Percentiles rank a stretch among this genome's conserved stretches.
Conservation (phyloP, 2,888 invertebrate genomes). For the Spisula subtruncata region DNA sequence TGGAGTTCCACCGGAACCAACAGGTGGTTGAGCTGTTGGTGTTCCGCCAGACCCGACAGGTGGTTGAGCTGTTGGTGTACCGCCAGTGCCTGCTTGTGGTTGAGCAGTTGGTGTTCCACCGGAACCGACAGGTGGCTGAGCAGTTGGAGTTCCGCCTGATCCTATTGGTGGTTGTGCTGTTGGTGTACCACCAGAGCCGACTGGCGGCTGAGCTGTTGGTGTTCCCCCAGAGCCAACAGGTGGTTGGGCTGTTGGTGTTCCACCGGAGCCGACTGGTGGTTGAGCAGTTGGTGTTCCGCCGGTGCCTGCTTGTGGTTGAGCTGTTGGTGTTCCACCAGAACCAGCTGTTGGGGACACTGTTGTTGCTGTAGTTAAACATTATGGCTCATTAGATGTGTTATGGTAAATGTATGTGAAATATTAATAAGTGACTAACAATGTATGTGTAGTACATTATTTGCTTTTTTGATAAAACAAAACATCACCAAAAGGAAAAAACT, state of each 20-base stretch:
- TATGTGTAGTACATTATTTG: no score
- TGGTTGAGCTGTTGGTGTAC: slow-evolving; percentile 31
- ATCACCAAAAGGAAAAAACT: no score
- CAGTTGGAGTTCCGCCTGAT: neutral
- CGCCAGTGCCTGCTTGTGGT: neutral
- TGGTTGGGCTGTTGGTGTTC: slow-evolving; percentile 28
- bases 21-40: slow-evolving; percentile 60
- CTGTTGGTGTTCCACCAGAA: slow-evolving; percentile 57
- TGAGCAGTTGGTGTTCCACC: slow-evolving; percentile 16
- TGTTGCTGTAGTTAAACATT: no score
- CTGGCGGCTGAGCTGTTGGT: slow-evolving; percentile 57
- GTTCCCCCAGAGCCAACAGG: neutral
- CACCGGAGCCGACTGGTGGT: slow-evolving; percentile 41
- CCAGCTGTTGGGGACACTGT: slow-evolving; percentile 40
- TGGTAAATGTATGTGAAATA: no score
- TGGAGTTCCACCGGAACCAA: slow-evolving; percentile 47
- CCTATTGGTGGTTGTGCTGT: slow-evolving; percentile 31
- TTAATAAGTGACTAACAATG: no score
- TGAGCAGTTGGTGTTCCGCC: slow-evolving; percentile 53
- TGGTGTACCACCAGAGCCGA: slow-evolving; percentile 48
- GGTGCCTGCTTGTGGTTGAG: slow-evolving; percentile 45
- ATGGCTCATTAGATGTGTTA: no score
- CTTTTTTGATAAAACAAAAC: no score
- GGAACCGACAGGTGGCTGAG: slow-evolving; percentile 5
- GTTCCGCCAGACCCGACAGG: slow-evolving; percentile 42